Base-by-base conservation (phyloP, 1,140 invertebrate species). In the Metopolophium dirhodum region DNA sequence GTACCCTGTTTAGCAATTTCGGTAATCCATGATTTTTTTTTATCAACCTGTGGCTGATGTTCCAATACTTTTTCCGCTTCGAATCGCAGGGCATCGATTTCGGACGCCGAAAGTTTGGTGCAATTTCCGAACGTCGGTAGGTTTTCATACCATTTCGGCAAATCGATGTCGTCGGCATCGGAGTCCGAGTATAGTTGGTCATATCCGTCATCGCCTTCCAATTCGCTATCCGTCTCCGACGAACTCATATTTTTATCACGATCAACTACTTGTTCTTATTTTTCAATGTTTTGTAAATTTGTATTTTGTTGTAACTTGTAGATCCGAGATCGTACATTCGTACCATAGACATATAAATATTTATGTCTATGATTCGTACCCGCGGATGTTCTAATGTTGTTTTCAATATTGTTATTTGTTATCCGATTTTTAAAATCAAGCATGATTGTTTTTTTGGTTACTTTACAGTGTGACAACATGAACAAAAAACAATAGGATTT, bases 1-100 rank as follows among this genome's bases (percentile, higher is more conserved):
- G 98, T 98, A 87, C 98, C 98, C 94, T 97, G 97, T 45, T 96
- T 95, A 87, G 98, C 95, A 14, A 98, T 96, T 35, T 97, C 98
- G 94, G 97, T 96, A 93, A 98, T 96, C 98, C 98, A 99, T 51
- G 91, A 86, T 41, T 93, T 93, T 9, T 93, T 93, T 6, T 86
- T 23, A 45, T 86, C 14, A 0, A 1, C 7, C 6, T 7, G 26
- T 1, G 91, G 91, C 83, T 93, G 86, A 35, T 93, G 68, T 47
- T 93, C 85, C 20, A 94, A 86, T 41, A 94, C 61, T 83, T 90
- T 91, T 93, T 94, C 94, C 6, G 94, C 94, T 93, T 94, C 94
- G 30, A n/a, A 47, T 47, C 91, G 87, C 30, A 94, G 30, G 9
- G 85, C 77, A 82, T 77, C 68, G 6, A 94, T 45, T 57, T 94